Base-by-base conservation (phyloP, 1,140 invertebrate genomes). In the Papilio dardanus region DNA sequence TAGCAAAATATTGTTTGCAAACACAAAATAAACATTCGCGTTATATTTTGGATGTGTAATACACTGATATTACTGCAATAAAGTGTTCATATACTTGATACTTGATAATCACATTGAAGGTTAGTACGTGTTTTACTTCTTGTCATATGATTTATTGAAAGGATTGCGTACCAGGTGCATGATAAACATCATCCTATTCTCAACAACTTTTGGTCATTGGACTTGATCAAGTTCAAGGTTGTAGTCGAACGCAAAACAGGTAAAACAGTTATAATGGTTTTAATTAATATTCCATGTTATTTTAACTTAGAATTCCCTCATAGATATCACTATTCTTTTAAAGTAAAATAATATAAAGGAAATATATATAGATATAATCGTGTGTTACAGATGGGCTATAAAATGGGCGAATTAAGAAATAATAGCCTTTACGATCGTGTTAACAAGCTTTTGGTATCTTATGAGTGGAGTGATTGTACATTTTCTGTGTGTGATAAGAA, bases 381-480 rank as follows among this genome's bases (percentile, higher is more conserved):
- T 78, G n/a, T 58, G 46, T 90, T 90, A 33, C 89, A 93, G 90
- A 91, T 92, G 89, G 86, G 77, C 4, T 85, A 83, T 67, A 81
- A 85, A 76, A 84, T 82, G 37, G 83, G 71, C 74, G 81, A 81
- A 42, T 76, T 80, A 19, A 83, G 77, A 74, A 84, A 84, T 54
- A 86, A 84, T 62, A 90, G 83, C 83, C 83, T 94, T 50, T 93
- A 93, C 80, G 91, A 93, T 42, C 83, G 93, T 50, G 86, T 94
- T 0, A 93, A 93, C 71, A 93, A 93, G 79, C 79, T 94, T 50
- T 76, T 94, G 30, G 89, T 92, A 19, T 93, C 93, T 33, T 89
- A 88, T 79, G 92, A 94, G 84, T 94, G 90, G 90, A 93, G 93
- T 79, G 95, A 95, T 77, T 95, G 94, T 79, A 93, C 84, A 46